phyloP scores from a whole-genome alignment of 2,888 invertebrate species.

The Brachylomia viminalis region DNA sequence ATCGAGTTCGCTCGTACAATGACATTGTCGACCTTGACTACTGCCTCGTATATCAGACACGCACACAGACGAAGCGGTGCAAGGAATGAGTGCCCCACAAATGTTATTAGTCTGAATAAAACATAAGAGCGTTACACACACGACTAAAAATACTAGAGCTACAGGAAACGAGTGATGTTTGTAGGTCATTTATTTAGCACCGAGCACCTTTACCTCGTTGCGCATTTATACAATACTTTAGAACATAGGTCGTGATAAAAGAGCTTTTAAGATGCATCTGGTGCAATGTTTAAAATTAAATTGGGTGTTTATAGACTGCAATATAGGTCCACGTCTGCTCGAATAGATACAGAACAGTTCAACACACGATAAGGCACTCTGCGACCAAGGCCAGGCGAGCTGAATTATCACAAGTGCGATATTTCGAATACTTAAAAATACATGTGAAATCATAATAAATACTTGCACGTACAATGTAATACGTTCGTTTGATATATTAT shows the following conservation, averaged over 20 bases:
- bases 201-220: not conserved
- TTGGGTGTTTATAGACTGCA: slow-evolving; percentile 39
- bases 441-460: slow-evolving; percentile 55
- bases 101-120: slow-evolving; percentile 76
- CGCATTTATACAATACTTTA: not conserved
- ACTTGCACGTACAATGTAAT: slow-evolving; percentile 35
- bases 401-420: slow-evolving; percentile 74
- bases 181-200: not conserved
- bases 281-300: slow-evolving; percentile 43
- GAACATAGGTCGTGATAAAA: not conserved
- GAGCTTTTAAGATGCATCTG: slow-evolving; percentile 13
- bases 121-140: slow-evolving; percentile 39
- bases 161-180: slow-evolving; percentile 4
- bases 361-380: slow-evolving; percentile 89
- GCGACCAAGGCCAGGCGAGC: slow-evolving; percentile 83
- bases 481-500: slow-evolving; percentile 10
- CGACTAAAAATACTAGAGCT: not conserved
- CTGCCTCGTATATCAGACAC: slow-evolving; percentile 83
- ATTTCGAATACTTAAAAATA: slow-evolving; percentile 61
- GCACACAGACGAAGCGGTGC: slow-evolving; percentile 69
- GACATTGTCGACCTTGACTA: slow-evolving; percentile 90
- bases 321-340: slow-evolving; percentile 56
- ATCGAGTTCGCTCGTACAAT: slow-evolving; percentile 87
- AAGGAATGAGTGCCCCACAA: slow-evolving; percentile 82
- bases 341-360: slow-evolving; percentile 79